phyloP scores from a whole-genome alignment of 2,113 vertebrate genomes.

The Heloderma charlesbogerti region DNA sequence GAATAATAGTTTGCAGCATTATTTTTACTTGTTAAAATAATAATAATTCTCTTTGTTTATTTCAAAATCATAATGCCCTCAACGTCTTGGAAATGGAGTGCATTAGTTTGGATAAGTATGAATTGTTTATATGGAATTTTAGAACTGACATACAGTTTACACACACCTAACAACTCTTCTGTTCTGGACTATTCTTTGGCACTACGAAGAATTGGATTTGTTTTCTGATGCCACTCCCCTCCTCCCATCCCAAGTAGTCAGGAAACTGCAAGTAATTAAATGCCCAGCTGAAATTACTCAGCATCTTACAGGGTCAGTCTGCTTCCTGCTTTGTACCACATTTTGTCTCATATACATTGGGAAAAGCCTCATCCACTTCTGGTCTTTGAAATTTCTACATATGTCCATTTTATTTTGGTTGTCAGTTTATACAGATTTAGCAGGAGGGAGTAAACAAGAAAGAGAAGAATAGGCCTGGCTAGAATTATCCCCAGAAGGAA shows the following conservation, averaged over 20 bases:
- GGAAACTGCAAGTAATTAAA: conserved; percentile 71
- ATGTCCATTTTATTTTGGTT: conserved; percentile 50
- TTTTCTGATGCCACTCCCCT: conserved; percentile 50
- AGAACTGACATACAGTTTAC: conserved; percentile 61
- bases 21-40: conserved; percentile 52
- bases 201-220: conserved; percentile 26
- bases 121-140: conserved; percentile 68
- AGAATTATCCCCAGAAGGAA: neutral
- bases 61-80: conserved; percentile 55
- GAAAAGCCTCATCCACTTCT: conserved; percentile 4
- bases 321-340: conserved; percentile 42
- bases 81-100: conserved; percentile 61
- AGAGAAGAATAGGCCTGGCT: neutral
- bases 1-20: conserved; percentile 37
- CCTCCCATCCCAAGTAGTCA: conserved; percentile 29
- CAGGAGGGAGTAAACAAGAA: neutral
- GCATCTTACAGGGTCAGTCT: conserved; percentile 52
- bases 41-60: conserved; percentile 60
- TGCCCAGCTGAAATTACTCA: conserved; percentile 69
- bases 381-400: conserved; percentile 47
- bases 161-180: conserved; percentile 57
- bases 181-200: conserved; percentile 63
- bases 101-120: conserved; percentile 54
- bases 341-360: neutral
- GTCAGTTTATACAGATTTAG: conserved; percentile 61